phyloP scores from a whole-genome alignment of 2,888 invertebrate species.

The Caenorhabditis wallacei region DNA sequence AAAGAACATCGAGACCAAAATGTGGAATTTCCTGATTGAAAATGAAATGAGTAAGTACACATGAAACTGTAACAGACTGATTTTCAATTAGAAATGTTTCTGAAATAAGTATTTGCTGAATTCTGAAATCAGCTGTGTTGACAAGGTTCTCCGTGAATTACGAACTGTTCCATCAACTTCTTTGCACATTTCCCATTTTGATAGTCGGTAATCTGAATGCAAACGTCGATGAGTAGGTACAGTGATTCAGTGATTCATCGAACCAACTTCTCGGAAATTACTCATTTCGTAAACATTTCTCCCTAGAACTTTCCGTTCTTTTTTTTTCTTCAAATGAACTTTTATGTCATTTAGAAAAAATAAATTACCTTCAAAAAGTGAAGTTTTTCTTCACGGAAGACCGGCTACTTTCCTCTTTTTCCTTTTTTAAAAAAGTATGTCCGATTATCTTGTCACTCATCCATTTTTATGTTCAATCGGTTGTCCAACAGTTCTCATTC shows the following conservation, averaged over 20 bases:
- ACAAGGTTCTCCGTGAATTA: no score
- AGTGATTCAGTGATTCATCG: neutral
- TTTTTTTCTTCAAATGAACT: neutral
- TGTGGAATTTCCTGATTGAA: constrained; percentile 20
- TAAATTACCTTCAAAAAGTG: constrained; percentile 14
- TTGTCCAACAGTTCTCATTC: neutral
- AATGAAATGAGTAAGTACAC: neutral
- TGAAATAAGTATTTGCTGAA: no score
- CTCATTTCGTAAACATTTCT: neutral
- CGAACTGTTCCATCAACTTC: no score
- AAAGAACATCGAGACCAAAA: constrained; percentile 37
- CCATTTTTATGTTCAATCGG: constrained; percentile 20
- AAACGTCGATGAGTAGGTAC: neutral
- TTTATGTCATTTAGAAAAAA: neutral
- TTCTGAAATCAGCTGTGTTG: no score
- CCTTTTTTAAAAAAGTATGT: constrained; percentile 14
- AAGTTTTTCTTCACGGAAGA: constrained; percentile 20
- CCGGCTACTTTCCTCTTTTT: constrained; percentile 36
- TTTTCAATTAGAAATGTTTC: no score
- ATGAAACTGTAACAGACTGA: neutral
- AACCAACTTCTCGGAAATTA: constrained; percentile 5
- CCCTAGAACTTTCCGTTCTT: neutral
- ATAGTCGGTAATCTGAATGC: neutral
- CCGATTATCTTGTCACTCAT: constrained; percentile 61
- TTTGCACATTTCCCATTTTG: no score